Evolutionary conservation across 2,888 invertebrate species (phyloP).

Genomic region (Mactromeris polynyma): DNA sequence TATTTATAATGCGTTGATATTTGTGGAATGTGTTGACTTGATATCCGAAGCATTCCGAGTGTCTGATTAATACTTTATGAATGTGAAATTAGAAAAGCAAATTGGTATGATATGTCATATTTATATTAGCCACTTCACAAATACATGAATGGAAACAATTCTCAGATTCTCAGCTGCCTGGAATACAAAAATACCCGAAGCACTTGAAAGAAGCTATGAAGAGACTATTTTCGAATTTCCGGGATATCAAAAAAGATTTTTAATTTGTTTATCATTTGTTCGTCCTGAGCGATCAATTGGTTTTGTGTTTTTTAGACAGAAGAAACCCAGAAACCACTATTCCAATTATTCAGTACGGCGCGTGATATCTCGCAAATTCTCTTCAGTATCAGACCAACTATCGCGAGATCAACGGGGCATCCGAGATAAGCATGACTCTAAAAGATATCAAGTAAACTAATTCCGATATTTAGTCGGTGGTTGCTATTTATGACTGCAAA

Average conservation of each 20-base stretch:
- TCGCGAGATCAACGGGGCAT: conserved; percentile 28
- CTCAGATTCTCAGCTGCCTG: not conserved
- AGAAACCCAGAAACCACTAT: conserved; percentile 11
- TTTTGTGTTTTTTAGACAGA: not conserved
- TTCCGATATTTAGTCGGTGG: conserved; percentile 49
- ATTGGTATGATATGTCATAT: conserved; percentile 5
- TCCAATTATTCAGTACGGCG: conserved; percentile 35
- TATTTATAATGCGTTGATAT: not conserved
- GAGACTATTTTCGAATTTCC: not conserved
- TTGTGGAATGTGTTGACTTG: not conserved
- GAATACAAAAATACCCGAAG: not conserved
- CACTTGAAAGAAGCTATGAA: not conserved
- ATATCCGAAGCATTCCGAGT: not conserved
- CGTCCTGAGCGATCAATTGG: not conserved
- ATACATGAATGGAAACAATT: not conserved
- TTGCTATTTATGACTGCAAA: conserved; percentile 55
- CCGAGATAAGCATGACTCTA: not conserved
- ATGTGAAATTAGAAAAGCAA: conserved; percentile 7
- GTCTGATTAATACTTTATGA: not conserved
- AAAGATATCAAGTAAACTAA: conserved; percentile 19
- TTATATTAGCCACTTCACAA: not conserved
- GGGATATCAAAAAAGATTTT: not conserved
- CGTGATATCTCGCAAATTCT: conserved; percentile 50
- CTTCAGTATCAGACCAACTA: conserved; percentile 38
- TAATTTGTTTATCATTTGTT: conserved; percentile 23